phyloP scores from a whole-genome alignment of 1,140 invertebrate species.

The Habropoda laboriosa region DNA sequence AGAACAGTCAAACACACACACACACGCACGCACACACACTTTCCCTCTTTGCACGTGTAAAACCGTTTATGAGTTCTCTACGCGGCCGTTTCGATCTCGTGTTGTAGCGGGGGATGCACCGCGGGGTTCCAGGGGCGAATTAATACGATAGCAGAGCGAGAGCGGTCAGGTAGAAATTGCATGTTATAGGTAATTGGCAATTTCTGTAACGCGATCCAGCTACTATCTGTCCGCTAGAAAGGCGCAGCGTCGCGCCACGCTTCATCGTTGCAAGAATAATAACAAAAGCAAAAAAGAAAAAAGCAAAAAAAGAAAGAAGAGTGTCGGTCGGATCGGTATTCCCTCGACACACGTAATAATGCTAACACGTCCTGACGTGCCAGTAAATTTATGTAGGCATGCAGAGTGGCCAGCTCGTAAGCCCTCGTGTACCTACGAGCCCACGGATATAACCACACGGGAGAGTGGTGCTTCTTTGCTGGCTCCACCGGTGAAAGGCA shows the following conservation, averaged over 20 bases:
- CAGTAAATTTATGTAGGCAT: constrained; percentile 65
- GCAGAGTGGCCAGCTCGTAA: constrained; percentile 37
- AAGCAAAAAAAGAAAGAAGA: no score
- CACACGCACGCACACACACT: no score
- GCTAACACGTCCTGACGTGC: constrained; percentile 65
- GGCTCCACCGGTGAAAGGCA: constrained; percentile 27
- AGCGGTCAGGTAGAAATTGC: constrained; percentile 71
- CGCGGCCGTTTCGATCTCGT: not conserved
- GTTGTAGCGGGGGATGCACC: not conserved
- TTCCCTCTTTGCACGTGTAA: no score
- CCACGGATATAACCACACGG: constrained; percentile 36
- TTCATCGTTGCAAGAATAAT: no score
- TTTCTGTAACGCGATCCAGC: constrained; percentile 77
- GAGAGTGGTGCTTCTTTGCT: constrained; percentile 36
- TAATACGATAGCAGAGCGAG: constrained; percentile 72
- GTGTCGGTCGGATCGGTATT: constrained; percentile 58
- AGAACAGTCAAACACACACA: no score
- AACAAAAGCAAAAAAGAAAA: no score
- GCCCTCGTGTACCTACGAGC: constrained; percentile 36
- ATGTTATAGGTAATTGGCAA: constrained; percentile 79
- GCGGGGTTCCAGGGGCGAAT: constrained; percentile 54
- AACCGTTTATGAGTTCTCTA: not conserved
- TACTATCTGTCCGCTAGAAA: constrained; percentile 68
- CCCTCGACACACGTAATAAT: constrained; percentile 69
- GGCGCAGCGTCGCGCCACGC: constrained; percentile 40